Evolutionary conservation across 1,140 invertebrate species (phyloP).

Genomic region (Armadillidium nasatum): DNA sequence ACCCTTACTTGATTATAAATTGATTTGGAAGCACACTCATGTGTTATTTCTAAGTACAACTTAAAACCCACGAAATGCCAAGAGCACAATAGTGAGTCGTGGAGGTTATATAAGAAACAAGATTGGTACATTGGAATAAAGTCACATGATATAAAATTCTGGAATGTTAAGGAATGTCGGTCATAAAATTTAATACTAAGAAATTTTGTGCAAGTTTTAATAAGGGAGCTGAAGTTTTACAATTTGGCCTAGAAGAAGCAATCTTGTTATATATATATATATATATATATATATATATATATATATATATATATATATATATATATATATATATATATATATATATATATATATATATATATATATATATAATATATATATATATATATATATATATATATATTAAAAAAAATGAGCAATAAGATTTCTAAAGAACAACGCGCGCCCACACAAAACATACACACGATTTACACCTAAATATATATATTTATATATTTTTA

Average conservation of each 20-base stretch:
- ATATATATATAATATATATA: too few relatives aligned
- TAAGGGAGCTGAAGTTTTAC: background rate
- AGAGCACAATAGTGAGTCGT: background rate
- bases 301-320: too few relatives aligned
- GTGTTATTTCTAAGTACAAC: background rate
- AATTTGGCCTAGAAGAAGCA: too few relatives aligned
- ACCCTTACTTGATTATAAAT: background rate
- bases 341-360: too few relatives aligned
- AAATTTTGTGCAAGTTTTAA: background rate
- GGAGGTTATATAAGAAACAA: background rate
- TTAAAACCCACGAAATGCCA: background rate
- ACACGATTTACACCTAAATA: background rate
- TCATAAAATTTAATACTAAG: constrained; percentile 2
- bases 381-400: too few relatives aligned
- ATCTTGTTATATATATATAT: too few relatives aligned
- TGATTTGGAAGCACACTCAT: background rate
- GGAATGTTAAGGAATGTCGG: background rate
- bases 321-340: too few relatives aligned
- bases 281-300: too few relatives aligned
- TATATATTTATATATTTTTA: too few relatives aligned
- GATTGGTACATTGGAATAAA: background rate
- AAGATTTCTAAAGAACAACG: background rate
- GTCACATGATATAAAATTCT: background rate
- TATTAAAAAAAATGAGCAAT: too few relatives aligned
- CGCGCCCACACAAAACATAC: background rate